Conservation (phyloP, 30 jellyfish, hydroid and myxozoan species). For the Haliclystus octoradiatus region DNA sequence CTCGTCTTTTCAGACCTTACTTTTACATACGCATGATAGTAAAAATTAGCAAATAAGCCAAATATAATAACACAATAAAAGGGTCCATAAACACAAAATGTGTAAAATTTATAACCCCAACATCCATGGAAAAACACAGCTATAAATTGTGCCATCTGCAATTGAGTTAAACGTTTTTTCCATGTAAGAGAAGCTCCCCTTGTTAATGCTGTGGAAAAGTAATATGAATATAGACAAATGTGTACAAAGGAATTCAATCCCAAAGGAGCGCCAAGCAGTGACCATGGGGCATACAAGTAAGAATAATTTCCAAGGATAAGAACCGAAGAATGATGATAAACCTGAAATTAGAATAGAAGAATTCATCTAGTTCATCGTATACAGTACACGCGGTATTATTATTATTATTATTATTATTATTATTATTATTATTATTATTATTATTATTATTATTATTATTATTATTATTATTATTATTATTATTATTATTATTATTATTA, state of each 20-base stretch:
- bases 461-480: too few relatives aligned
- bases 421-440: too few relatives aligned
- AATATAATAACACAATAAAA: constrained; percentile 64
- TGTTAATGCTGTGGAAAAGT: constrained; percentile 42
- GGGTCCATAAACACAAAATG: constrained; percentile 56
- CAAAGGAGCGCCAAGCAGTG: constrained; percentile 60
- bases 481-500: too few relatives aligned
- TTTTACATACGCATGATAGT: constrained; percentile 52
- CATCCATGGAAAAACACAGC: constrained; percentile 44
- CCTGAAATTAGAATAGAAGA: constrained; percentile 30
- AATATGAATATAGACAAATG: constrained; percentile 55
- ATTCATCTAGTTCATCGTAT: too few relatives aligned
- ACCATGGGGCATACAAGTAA: constrained; percentile 39
- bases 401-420: too few relatives aligned
- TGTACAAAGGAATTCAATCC: constrained; percentile 78
- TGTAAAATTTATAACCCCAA: constrained; percentile 57
- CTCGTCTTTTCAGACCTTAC: constrained; percentile 1
- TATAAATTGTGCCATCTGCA: constrained; percentile 65
- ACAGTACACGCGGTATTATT: too few relatives aligned
- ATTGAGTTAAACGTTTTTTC: constrained; percentile 67
- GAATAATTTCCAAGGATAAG: constrained; percentile 69
- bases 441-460: too few relatives aligned
- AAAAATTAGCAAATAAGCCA: constrained; percentile 49
- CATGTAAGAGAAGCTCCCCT: constrained; percentile 19
- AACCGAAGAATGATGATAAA: constrained; percentile 70